Evolutionary conservation across 2,797 vertebrate genomes (phyloP), one percentile per base, ranked within the genome.

Genomic region (Poecilia wingei): DNA sequence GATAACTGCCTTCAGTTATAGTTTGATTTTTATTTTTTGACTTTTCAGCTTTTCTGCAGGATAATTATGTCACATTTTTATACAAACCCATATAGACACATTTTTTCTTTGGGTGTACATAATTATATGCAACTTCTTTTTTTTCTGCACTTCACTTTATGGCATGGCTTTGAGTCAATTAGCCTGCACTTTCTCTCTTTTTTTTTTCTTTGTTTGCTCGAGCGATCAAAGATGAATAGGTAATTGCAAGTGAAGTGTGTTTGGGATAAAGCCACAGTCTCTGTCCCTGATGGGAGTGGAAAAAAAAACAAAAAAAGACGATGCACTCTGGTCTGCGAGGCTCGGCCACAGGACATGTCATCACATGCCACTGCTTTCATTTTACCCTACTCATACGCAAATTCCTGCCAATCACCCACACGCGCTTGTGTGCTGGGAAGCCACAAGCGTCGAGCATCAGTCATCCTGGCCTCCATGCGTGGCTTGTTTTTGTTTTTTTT

Each of bases 371-470:
- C 78, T 75, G 83, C 88, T 87, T 93, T 55, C 79, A 86, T 84
- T 85, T 84, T 43, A 20, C 82, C 73, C 76, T 31, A 39, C 86
- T 84, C 81, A 68, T 84, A 76, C 82, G 53, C 87, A 89, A 89
- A 93, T 91, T 91, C 88, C 90, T 93, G 92, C 88, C 92, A 90
- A 85, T 92, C 88, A 90, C 80, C 86, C 88, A 84, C 83, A 86
- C 85, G 79, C 85, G 81, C 76, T 69, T 85, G 87, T 76, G 61
- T 77, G 81, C 83, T 69, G 72, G 69, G 82, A 86, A 84, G 86
- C 87, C 87, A 89, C 51, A 47, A 91, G 89, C 88, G 47, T 85
- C 72, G 76, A 87, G 82, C 90, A 89, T 91, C 93, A 88, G 89
- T 91, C 93, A 91, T 91, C 86, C 53, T 84, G 81, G 85, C 90